Percentiles rank a stretch among this genome's conserved stretches.
Evolutionary conservation across 2,797 vertebrate genomes (phyloP).

Genomic region (Spinus pinus): DNA sequence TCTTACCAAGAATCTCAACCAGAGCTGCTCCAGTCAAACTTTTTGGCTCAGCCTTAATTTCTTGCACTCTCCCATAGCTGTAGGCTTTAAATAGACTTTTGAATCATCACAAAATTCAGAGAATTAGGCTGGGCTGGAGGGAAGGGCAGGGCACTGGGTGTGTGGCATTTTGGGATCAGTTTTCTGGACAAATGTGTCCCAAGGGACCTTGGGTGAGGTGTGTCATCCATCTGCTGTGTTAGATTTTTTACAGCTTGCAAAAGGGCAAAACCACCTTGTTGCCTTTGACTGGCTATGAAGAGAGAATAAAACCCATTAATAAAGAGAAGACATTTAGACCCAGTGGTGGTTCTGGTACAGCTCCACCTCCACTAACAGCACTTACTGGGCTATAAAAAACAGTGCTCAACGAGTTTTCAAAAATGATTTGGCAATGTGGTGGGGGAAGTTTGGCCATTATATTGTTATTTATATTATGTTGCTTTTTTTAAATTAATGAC

Average conservation of each 20-base stretch:
- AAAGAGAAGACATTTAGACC: not conserved
- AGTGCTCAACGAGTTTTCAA: not conserved
- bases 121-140: constrained; percentile 27
- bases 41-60: not conserved
- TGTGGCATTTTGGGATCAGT: not conserved
- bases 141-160: not conserved
- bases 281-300: not conserved
- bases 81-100: constrained; percentile 19
- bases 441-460: not conserved
- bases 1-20: not conserved
- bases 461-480: not conserved
- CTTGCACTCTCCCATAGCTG: not conserved
- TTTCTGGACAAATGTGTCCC: not conserved
- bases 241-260: not conserved
- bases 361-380: not conserved
- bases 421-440: not conserved
- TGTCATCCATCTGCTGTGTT: not conserved
- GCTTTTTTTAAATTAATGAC: not conserved
- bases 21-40: not conserved
- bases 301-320: not conserved
- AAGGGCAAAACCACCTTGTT: not conserved
- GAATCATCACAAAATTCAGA: constrained; percentile 30
- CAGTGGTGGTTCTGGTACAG: not conserved
- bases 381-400: not conserved
- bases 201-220: not conserved